Percentiles rank a stretch among this genome's conserved stretches.
Conservation (phyloP, 37 sponge, comb jelly and placozoan species). For the Halisarca cf. caerulea region DNA sequence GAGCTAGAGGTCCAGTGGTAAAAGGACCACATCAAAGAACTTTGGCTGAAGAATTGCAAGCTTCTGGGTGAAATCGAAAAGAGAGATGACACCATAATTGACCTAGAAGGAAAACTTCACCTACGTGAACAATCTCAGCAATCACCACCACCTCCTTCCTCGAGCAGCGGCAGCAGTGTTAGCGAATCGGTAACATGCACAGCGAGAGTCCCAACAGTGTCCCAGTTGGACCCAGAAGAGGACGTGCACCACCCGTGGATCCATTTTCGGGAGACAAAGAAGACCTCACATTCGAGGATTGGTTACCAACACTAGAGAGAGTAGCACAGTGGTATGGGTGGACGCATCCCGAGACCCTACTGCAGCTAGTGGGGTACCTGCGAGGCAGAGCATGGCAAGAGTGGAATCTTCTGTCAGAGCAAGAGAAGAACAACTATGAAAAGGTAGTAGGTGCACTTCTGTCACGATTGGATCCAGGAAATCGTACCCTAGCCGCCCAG, state of each 20-base stretch:
- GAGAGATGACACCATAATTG: not conserved
- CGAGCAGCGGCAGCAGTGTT: too few species aligned
- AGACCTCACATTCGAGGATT: constrained; percentile 36
- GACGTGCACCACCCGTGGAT: constrained; percentile 45
- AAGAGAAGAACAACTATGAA: constrained; percentile 11
- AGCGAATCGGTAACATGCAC: not conserved
- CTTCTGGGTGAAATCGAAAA: not conserved
- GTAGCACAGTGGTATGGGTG: constrained; percentile 42
- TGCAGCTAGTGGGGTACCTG: constrained; percentile 57
- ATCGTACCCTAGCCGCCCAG: constrained; percentile 34
- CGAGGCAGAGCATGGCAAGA: constrained; percentile 43
- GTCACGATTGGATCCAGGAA: constrained; percentile 30
- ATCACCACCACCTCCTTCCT: not conserved
- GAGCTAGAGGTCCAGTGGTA: not conserved
- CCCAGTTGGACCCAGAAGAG: not conserved
- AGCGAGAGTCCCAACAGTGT: too few species aligned
- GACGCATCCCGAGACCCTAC: constrained; percentile 36
- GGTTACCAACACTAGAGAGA: constrained; percentile 39
- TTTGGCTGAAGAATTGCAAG: not conserved
- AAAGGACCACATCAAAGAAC: not conserved
- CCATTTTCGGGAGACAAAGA: constrained; percentile 29
- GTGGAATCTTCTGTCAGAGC: constrained; percentile 35
- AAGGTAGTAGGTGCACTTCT: not conserved
- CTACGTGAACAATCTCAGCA: not conserved
- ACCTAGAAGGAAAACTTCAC: not conserved